Conservation (phyloP, 2,113 vertebrate genomes). For the Eretmochelys imbricata region DNA sequence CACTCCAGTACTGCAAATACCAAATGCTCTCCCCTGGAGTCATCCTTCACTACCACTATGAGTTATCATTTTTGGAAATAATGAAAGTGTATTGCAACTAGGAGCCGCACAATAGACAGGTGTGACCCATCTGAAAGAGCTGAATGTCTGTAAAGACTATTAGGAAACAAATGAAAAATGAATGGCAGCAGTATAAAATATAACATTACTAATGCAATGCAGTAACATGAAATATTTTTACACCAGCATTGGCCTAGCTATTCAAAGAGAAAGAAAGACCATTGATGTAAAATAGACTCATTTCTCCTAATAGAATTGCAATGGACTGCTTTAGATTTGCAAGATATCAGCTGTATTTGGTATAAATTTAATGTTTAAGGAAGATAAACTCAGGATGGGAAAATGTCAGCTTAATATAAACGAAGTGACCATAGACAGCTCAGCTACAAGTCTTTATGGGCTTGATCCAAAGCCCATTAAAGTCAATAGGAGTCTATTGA, state of each 20-base stretch:
- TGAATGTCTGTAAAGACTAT: neutral
- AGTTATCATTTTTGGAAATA: neutral
- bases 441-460: neutral
- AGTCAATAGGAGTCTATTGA: neutral
- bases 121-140: slow-evolving; percentile 1
- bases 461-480: slow-evolving; percentile 8
- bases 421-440: neutral
- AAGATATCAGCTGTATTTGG: neutral
- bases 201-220: neutral
- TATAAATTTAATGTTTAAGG: neutral
- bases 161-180: neutral
- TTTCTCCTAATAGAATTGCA: neutral
- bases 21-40: slow-evolving; percentile 46
- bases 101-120: neutral
- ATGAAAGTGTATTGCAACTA: slow-evolving; percentile 18
- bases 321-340: neutral
- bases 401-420: neutral
- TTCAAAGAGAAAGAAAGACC: neutral
- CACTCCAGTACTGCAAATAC: slow-evolving; percentile 52
- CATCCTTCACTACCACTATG: slow-evolving; percentile 42
- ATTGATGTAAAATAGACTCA: neutral
- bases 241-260: neutral
- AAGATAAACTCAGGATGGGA: neutral
- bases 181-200: neutral
- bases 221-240: neutral